Base-by-base conservation (phyloP, 1,140 invertebrate species). In the Drosophila aff. region DNA sequence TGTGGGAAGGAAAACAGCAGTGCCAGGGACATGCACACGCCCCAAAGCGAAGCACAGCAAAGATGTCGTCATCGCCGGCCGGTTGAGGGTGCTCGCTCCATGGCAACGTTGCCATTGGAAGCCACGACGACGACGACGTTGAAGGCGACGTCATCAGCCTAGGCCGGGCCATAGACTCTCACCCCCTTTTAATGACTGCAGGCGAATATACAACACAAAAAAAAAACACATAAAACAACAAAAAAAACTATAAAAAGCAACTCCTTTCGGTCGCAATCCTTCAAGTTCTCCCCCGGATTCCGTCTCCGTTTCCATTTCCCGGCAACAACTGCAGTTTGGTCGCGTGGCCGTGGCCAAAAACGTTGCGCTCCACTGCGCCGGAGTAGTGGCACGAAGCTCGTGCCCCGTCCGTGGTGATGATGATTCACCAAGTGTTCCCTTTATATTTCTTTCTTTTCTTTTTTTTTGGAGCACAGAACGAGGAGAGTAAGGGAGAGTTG, bases 31-130 rank as follows among this genome's bases (percentile, higher is more conserved):
- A 69, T 58, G 66, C 73, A 83, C 64, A 81, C 82, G 72, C 83
- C 81, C 84, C 49, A 52, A 49, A 53, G 18, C 36, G 11, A 38
- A 21, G 28, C 76, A 72, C 74, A 44, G 47, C 47, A 83, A 84
- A 87, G 81, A 87, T 87, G 84, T 87, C 84, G 84, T 87, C 84
- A 87, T 89, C 84, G 61, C 61, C 61, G 61, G 61, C 33, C 36
- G 43, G 18, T 46, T 63, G 61, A 58, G 40, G 50, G 60, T 33
- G 43, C 63, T 43, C 40, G 84, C 81, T 73, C 73, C 85, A 84
- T 84, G 84, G 78, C 77, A 87, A 89, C 81, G 73, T 33, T 58
- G 55, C 58, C 74, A 36, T 44, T 52, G 36, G 40, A 58, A 59
- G 62, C 82, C 53, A 36, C 33, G 33, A 73, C 33, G 33, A 73